phyloP scores from a whole-genome alignment of 2,113 vertebrate species.

The Rhagologus leucostigma region DNA sequence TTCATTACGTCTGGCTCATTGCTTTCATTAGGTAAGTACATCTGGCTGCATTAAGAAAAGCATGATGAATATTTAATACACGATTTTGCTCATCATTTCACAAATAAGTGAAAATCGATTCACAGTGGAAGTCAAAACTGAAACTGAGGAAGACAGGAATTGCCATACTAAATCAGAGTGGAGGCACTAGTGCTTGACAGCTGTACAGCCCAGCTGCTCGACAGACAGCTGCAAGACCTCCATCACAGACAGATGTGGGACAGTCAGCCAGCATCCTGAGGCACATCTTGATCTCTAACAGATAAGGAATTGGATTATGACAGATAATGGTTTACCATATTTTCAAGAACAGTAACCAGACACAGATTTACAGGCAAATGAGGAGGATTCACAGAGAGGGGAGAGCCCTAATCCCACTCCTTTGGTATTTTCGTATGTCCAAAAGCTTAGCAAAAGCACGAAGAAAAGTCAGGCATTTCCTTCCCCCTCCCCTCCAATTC shows the following conservation, averaged over 20 bases:
- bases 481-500: not conserved
- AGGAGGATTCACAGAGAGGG: not conserved
- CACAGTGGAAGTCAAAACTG: not conserved
- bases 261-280: not conserved
- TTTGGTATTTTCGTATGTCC: not conserved
- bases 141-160: not conserved
- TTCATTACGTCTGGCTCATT: not conserved
- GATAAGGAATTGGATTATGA: not conserved
- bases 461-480: not conserved
- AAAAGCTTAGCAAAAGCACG: not conserved
- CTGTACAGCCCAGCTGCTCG: not conserved
- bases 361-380: not conserved
- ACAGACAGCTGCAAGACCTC: not conserved
- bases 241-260: conserved; percentile 2
- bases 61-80: not conserved
- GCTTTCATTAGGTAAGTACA: not conserved
- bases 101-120: not conserved
- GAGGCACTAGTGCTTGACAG: not conserved
- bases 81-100: not conserved
- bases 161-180: not conserved
- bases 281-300: not conserved
- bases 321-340: not conserved
- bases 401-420: not conserved
- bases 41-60: not conserved
- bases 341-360: not conserved